Percentiles rank a stretch among this genome's conserved stretches.
phyloP scores from a whole-genome alignment of 35 echinoderm and acorn worm species.

The Ophiothrix spiculata region DNA sequence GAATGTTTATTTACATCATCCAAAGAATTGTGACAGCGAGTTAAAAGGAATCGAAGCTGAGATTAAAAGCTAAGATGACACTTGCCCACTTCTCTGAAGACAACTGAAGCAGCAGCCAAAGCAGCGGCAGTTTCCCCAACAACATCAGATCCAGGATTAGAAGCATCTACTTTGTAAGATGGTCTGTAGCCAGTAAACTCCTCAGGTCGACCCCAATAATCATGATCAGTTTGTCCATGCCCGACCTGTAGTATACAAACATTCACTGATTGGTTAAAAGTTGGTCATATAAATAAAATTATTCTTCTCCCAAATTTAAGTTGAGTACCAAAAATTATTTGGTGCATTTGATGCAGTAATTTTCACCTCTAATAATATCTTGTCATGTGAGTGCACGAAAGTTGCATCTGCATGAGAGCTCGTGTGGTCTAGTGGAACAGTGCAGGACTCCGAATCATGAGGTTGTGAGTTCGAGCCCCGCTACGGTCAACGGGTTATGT shows the following conservation, averaged over 20 bases:
- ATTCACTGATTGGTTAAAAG: neutral
- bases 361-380: neutral
- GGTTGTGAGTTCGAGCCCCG: no score
- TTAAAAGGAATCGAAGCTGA: neutral
- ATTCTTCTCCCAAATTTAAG: neutral
- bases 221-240: conserved; percentile 54
- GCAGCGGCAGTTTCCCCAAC: conserved; percentile 58
- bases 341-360: neutral
- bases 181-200: conserved; percentile 56
- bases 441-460: no score
- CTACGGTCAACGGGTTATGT: no score
- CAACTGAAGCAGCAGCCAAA: conserved; percentile 46
- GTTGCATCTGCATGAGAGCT: no score
- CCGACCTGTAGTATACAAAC: conserved; percentile 44
- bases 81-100: conserved; percentile 29
- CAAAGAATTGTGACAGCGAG: no score
- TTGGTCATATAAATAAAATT: neutral
- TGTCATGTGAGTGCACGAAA: no score
- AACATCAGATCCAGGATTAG: conserved; percentile 57
- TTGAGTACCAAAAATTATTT: neutral
- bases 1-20: no score
- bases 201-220: conserved; percentile 66
- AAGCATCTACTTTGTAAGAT: conserved; percentile 17
- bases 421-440: no score
- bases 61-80: neutral